These are phyloP conservation scores for Cacoxenus indagator DNA, from an alignment of 2,888 invertebrate genomes.

Conservation along the genomic window DNA sequence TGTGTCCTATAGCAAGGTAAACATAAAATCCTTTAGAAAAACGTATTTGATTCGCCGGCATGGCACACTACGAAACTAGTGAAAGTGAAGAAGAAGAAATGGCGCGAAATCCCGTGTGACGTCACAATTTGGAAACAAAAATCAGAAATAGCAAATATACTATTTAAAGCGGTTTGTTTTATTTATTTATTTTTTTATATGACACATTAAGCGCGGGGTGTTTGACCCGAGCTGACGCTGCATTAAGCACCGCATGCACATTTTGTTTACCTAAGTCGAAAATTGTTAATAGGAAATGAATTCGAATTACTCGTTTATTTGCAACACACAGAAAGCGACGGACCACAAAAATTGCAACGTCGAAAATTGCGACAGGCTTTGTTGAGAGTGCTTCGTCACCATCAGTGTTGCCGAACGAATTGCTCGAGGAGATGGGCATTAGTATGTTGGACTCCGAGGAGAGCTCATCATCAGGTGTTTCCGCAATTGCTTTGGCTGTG, in stretches of 20 bases:
- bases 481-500: conserved; percentile 58
- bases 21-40: conserved; percentile 6
- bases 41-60: background rate
- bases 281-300: conserved; percentile 16
- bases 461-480: conserved; percentile 65
- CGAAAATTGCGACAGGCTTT: conserved; percentile 49
- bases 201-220: conserved; percentile 43
- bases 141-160: background rate
- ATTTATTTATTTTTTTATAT: background rate
- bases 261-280: background rate
- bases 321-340: conserved; percentile 66
- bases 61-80: background rate
- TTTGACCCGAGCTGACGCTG: conserved; percentile 53
- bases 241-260: conserved; percentile 24
- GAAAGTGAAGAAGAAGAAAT: conserved; percentile 28
- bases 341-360: conserved; percentile 44
- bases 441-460: conserved; percentile 74
- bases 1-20: conserved; percentile 67
- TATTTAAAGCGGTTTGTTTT: background rate
- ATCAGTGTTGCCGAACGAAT: conserved; percentile 48
- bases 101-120: conserved; percentile 48
- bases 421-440: conserved; percentile 74
- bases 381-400: conserved; percentile 56
- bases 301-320: conserved; percentile 16
- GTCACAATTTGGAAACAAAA: conserved; percentile 33